These are phyloP conservation scores for Alethe castanea DNA, from an alignment of 2,113 vertebrate genomes.

Conservation along the genomic window DNA sequence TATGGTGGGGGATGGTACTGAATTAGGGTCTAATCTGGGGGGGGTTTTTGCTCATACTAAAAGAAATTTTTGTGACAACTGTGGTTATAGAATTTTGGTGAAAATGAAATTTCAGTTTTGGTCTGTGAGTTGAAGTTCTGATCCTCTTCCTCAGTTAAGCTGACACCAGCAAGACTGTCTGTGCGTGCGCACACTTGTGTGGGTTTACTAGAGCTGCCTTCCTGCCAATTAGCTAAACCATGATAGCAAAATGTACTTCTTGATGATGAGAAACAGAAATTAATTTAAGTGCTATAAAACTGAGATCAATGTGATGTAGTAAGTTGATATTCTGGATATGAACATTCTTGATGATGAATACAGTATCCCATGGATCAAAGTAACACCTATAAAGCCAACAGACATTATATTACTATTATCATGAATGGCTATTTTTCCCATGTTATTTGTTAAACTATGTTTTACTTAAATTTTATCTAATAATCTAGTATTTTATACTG, in stretches of 20 bases:
- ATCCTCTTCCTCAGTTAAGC: neutral
- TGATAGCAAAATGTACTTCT: neutral
- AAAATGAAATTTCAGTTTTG: neutral
- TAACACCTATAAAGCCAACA: neutral
- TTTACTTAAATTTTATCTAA: neutral
- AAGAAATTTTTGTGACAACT: neutral
- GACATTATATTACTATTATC: neutral
- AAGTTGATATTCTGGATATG: neutral
- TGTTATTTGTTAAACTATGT: neutral
- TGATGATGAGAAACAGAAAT: neutral
- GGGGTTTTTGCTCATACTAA: accelerated
- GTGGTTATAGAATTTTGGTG: neutral
- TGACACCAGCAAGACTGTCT: neutral
- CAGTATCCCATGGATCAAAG: neutral
- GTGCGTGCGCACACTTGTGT: accelerated
- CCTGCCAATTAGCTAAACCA: neutral
- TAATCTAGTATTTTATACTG: neutral
- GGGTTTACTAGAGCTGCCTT: neutral
- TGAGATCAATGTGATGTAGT: neutral
- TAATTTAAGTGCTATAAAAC: neutral
- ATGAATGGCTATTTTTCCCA: neutral
- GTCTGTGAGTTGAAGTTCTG: neutral
- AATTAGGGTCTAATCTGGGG: neutral
- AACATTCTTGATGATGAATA: neutral
- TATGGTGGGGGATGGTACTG: neutral